Base-by-base conservation (phyloP, 2,113 vertebrate species). In the Muscicapa adusta region DNA sequence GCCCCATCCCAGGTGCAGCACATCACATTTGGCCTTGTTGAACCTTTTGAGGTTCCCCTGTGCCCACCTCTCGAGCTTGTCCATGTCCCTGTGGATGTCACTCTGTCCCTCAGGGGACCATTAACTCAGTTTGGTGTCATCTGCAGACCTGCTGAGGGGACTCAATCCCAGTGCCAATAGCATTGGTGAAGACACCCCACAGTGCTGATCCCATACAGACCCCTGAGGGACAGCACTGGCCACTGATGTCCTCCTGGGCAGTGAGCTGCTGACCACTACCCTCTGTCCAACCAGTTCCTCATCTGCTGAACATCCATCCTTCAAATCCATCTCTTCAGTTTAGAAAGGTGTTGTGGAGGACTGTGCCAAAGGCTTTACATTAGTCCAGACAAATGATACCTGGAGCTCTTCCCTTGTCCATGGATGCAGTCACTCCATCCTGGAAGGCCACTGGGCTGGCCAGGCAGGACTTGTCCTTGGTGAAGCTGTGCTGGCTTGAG, bases 81-180 rank as follows among this genome's bases (percentile, higher is more conserved):
- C 33, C 23, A 6, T 26, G 47, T 74, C 47, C 56, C 36, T 74
- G 26, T 82, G 57, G 61, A 18, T 75, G 71, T 29, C 42, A 14
- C 61, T n/a, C 9, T 5, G 1, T 74, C 47, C 61, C 83, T 94
- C n/a, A 28, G 65, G 45, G 0, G 2, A n/a, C n/a, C 31, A 53
- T 50, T 56, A 31, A 9, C 45, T 67, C 40, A 33, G 48, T 47
- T 58, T n/a, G 43, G 18, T 58, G 53, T 20, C 28, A 5, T 20
- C 82, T 51, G 63, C 48, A 68, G 1, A 76, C 16, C 24, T 67
- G 73, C 63, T 47, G 36, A 85, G 65, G n/a, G 8, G 31, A 12
- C 65, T 76, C 0, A 0, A 5, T 83, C 34, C 72, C 57, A 47
- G 34, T 19, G 34, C 40, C 76, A 28, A 0, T 33, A n/a, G 18